Conservation (phyloP, 2,113 vertebrate genomes). For the Nyctereutes procyonoides region DNA sequence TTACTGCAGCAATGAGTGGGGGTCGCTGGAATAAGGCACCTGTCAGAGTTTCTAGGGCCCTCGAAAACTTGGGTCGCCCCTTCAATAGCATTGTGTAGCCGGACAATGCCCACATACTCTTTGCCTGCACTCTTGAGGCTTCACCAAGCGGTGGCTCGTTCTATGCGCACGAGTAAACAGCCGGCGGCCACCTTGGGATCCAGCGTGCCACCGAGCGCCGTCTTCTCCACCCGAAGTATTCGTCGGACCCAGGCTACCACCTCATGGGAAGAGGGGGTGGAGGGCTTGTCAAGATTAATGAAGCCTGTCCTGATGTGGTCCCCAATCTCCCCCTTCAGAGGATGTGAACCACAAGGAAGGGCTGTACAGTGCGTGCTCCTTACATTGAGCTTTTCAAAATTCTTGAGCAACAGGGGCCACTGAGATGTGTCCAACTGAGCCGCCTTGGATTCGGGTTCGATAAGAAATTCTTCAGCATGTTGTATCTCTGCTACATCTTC, state of each 20-base stretch:
- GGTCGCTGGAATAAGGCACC: conserved; percentile 97
- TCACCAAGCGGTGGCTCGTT: conserved; percentile 96
- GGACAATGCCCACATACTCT: conserved; percentile 99
- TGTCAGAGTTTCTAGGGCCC: conserved; percentile 95
- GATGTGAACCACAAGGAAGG: conserved; percentile 93
- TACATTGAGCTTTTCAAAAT: conserved; percentile 97
- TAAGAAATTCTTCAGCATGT: conserved; percentile 92
- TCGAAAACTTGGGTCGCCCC: conserved; percentile 93
- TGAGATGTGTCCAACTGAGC: conserved; percentile 93
- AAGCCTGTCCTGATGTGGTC: conserved; percentile 98
- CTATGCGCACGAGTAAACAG: conserved; percentile 97
- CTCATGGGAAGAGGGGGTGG: conserved; percentile 99
- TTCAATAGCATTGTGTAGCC: conserved; percentile 99
- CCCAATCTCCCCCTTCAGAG: conserved; percentile 94
- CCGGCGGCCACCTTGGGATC: conserved; percentile 98
- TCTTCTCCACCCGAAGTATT: conserved; percentile 97
- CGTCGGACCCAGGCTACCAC: conserved; percentile 98
- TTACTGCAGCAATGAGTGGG: conserved; percentile 97
- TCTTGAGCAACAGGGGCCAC: conserved; percentile 97
- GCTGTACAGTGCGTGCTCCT: conserved; percentile 97
- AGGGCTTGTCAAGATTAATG: conserved; percentile 98
- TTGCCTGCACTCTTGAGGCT: conserved; percentile 98
- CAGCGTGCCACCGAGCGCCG: conserved; percentile 96
- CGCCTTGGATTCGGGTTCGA: conserved; percentile 93
- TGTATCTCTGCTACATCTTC: conserved; percentile 85